phyloP scores from a whole-genome alignment of 2,113 vertebrate species.

The Ctenomys sociabilis region DNA sequence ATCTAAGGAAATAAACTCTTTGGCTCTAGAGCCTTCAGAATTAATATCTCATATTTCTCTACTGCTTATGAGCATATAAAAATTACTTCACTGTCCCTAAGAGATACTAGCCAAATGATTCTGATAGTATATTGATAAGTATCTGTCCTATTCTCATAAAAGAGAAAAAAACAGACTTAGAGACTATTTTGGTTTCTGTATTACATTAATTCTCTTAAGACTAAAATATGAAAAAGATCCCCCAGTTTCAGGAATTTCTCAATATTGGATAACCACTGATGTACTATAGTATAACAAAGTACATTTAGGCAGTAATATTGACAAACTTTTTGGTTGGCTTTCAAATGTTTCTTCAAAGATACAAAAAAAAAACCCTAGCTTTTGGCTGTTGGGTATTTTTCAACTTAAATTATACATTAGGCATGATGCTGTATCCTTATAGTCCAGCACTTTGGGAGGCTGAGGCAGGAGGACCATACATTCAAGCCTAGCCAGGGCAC shows the following conservation, averaged over 20 bases:
- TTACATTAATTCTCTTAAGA: constrained; percentile 22
- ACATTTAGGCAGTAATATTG: neutral
- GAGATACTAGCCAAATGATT: neutral
- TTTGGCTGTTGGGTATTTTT: constrained; percentile 7
- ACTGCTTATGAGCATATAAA: constrained; percentile 33
- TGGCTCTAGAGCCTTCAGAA: neutral
- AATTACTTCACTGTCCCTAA: neutral
- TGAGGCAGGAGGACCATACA: neutral
- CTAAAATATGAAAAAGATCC: neutral
- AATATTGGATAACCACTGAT: neutral
- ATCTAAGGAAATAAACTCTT: constrained; percentile 3
- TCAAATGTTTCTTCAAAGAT: constrained; percentile 25
- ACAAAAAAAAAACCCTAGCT: neutral
- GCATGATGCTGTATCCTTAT: neutral
- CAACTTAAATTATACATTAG: constrained; percentile 27
- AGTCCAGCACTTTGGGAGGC: neutral
- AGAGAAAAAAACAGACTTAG: neutral
- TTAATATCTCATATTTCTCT: constrained; percentile 15
- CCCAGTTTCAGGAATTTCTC: constrained; percentile 40
- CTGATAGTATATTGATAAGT: neutral
- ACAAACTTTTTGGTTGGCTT: constrained; percentile 52
- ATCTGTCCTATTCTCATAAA: constrained; percentile 29
- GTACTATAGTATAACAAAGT: constrained; percentile 26
- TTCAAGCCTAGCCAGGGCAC: neutral
- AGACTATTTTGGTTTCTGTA: neutral